Percentiles rank a stretch among this genome's conserved stretches.
Conservation (phyloP, 2,797 vertebrate genomes). For the Coilia nasus region DNA sequence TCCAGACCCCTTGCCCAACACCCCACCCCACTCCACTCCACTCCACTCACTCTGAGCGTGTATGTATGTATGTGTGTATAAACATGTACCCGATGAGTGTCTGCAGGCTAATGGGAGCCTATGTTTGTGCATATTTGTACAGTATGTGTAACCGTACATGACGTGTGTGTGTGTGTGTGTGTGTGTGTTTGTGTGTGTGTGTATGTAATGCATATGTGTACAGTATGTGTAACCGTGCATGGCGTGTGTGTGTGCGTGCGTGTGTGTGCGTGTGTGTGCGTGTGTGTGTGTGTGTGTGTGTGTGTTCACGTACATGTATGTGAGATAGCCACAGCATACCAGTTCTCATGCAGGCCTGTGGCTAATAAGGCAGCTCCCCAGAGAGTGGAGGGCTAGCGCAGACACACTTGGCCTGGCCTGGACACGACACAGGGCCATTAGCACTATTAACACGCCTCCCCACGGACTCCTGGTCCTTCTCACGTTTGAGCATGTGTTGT, state of each 20-base stretch:
- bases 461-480: neutral
- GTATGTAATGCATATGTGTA: conserved; percentile 40
- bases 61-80: neutral
- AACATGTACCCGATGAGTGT: neutral
- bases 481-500: neutral
- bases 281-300: neutral
- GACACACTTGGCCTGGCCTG: neutral
- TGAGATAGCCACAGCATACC: neutral
- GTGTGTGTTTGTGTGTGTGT: neutral
- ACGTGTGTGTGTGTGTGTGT: neutral
- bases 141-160: too few species aligned
- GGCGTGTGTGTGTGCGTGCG: neutral
- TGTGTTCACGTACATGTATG: neutral
- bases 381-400: conserved; percentile 12
- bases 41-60: neutral
- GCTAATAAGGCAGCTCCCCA: conserved; percentile 8
- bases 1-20: conserved; percentile 68
- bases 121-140: too few species aligned
- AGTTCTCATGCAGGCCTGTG: conserved; percentile 11
- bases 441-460: conserved; percentile 17
- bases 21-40: conserved; percentile 49
- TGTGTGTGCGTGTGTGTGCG: neutral
- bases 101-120: too few species aligned
- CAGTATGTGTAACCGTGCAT: neutral
- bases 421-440: conserved; percentile 17